A percentile compares a stretch with the other conserved stretches of the same genome.
These are phyloP conservation scores for Python bivittatus DNA, from an alignment of 2,113 vertebrate genomes.

Conservation along the genomic window DNA sequence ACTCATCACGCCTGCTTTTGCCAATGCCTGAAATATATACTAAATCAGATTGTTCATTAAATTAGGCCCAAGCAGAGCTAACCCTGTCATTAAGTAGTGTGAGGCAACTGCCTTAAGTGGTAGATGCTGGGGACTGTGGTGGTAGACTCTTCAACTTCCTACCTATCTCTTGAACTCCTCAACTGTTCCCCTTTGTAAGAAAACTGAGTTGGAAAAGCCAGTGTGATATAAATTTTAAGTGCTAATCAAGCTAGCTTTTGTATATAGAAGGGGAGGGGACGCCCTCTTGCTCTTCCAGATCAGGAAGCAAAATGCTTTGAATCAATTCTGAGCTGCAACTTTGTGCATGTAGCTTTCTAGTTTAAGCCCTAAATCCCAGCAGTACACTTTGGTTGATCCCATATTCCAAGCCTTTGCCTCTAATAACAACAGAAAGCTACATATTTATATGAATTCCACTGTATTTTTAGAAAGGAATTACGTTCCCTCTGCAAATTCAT, in stretches of 20 bases:
- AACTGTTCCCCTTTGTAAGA: neutral
- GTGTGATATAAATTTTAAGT: neutral
- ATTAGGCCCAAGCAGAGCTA: neutral
- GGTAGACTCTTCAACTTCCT: neutral
- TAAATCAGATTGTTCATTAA: neutral
- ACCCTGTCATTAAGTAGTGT: too few relatives aligned
- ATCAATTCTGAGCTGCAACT: neutral
- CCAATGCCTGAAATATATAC: too few relatives aligned
- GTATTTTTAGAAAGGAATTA: neutral
- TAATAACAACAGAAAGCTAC: neutral
- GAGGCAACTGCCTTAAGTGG: too few relatives aligned
- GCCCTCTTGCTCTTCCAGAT: neutral
- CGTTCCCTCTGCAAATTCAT: neutral
- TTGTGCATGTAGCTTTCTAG: neutral
- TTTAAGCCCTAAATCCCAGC: neutral
- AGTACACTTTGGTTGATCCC: neutral
- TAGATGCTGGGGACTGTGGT: neutral
- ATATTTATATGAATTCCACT: constrained; percentile 21
- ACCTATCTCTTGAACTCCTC: neutral
- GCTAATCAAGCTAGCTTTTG: neutral
- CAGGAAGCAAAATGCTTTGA: neutral
- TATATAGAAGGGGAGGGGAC: neutral
- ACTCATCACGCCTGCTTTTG: too few relatives aligned
- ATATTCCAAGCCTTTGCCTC: neutral
- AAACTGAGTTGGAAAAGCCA: neutral